Percentiles rank a stretch among this genome's conserved stretches.
phyloP scores from a whole-genome alignment of 2,888 invertebrate genomes.

The Epiblema foenella region DNA sequence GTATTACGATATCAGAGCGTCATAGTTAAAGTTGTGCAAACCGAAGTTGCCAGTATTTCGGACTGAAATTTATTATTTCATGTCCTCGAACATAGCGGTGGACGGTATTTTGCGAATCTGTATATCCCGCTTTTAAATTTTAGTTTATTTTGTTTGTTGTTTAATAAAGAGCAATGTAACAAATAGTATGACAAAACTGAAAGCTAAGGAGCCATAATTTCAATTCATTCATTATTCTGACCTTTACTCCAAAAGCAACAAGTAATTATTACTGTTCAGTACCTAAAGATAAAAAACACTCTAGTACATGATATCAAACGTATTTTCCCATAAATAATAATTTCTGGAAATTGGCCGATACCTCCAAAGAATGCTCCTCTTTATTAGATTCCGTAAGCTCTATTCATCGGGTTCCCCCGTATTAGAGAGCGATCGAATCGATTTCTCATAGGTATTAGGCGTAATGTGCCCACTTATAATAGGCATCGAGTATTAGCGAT shows the following conservation, averaged over 20 bases:
- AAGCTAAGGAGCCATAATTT: not conserved
- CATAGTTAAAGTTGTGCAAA: not conserved
- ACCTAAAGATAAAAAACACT: not conserved
- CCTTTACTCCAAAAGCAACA: not conserved
- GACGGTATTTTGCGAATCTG: slow-evolving; percentile 3
- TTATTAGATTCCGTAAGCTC: slow-evolving; percentile 83
- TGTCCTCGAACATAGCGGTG: slow-evolving; percentile 16
- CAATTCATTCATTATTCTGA: not conserved
- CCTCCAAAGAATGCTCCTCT: slow-evolving; percentile 74
- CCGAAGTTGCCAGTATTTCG: slow-evolving; percentile 24
- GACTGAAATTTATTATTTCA: slow-evolving; percentile 34
- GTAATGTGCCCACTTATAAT: slow-evolving; percentile 78
- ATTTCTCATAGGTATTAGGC: slow-evolving; percentile 69
- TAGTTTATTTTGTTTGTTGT: not conserved
- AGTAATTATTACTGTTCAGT: too few relatives aligned
- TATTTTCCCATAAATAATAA: slow-evolving; percentile 46
- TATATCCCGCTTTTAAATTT: not conserved
- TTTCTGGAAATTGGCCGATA: slow-evolving; percentile 67
- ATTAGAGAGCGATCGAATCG: slow-evolving; percentile 80
- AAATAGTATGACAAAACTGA: not conserved
- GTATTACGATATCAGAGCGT: too few relatives aligned
- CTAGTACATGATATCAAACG: slow-evolving; percentile 5
- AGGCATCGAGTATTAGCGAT: slow-evolving; percentile 74
- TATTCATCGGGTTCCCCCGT: slow-evolving; percentile 80
- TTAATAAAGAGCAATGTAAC: not conserved